A percentile compares a stretch with the other conserved stretches of the same genome.
phyloP scores from a whole-genome alignment of 2,113 vertebrate genomes.

The Malurus melanocephalus region DNA sequence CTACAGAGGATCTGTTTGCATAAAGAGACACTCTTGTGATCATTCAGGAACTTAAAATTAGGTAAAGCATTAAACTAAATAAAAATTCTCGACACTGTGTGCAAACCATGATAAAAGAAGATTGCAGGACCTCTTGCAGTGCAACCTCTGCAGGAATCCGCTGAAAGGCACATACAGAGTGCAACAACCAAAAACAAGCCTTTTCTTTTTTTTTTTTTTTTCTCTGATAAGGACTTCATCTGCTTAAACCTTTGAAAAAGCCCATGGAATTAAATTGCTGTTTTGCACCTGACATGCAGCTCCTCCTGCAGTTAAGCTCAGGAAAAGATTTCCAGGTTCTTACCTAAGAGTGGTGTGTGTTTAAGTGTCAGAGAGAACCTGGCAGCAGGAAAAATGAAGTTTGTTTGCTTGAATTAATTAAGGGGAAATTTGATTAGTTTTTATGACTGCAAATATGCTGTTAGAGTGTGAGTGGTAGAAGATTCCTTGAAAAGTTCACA shows the following conservation, averaged over 20 bases:
- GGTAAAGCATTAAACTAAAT: background rate
- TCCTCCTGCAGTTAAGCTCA: background rate
- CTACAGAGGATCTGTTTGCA: background rate
- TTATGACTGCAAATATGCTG: background rate
- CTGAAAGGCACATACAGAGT: background rate
- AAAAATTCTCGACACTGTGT: background rate
- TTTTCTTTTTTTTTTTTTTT: background rate
- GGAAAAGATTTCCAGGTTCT: background rate
- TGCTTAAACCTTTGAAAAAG: background rate
- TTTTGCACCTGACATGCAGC: background rate
- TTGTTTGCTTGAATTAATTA: background rate
- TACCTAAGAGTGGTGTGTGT: background rate
- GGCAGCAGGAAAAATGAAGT: background rate
- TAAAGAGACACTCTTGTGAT: background rate
- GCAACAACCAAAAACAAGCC: background rate
- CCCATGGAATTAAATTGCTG: background rate
- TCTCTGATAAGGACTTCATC: background rate
- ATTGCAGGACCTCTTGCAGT: background rate
- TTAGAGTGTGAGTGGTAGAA: background rate
- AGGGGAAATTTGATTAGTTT: background rate
- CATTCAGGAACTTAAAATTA: background rate
- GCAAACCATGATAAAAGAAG: background rate
- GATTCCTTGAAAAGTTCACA: background rate
- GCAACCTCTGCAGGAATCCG: background rate
- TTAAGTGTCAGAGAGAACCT: background rate